These are phyloP conservation scores for Cerastis leucographa DNA, from an alignment of 2,888 invertebrate species.

Conservation along the genomic window DNA sequence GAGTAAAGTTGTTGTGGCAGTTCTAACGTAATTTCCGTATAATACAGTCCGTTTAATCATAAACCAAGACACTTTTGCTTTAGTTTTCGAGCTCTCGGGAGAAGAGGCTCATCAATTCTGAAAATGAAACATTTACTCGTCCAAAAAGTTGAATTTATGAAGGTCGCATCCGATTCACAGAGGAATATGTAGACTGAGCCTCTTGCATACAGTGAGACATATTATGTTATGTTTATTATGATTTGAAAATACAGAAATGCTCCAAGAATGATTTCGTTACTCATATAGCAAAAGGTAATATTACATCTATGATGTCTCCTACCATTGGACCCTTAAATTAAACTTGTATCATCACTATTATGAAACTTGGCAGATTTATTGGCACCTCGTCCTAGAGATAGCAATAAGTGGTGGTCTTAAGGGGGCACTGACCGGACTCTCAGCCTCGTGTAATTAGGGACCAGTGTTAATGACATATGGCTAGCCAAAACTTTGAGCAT, in stretches of 20 bases:
- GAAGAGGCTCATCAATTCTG: conserved; percentile 51
- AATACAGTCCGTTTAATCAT: conserved; percentile 49
- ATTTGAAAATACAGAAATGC: conserved; percentile 25
- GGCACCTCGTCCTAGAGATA: conserved; percentile 16
- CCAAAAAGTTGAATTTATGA: conserved; percentile 60
- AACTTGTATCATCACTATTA: conserved; percentile 13
- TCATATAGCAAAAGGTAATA: neutral
- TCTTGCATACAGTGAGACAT: conserved; percentile 10
- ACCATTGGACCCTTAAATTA: conserved; percentile 9
- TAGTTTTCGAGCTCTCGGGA: conserved; percentile 40
- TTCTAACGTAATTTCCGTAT: conserved; percentile 49
- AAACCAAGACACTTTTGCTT: conserved; percentile 48
- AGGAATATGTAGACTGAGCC: conserved; percentile 14
- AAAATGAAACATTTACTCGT: conserved; percentile 55
- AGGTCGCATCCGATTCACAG: conserved; percentile 38
- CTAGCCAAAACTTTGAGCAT: conserved; percentile 43
- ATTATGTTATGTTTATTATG: conserved; percentile 25
- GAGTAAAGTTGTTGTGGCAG: conserved; percentile 35
- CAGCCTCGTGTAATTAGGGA: conserved; percentile 39
- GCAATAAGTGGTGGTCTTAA: conserved; percentile 34
- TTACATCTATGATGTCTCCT: conserved; percentile 1
- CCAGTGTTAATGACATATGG: conserved; percentile 43
- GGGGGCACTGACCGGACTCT: conserved; percentile 29
- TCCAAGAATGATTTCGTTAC: neutral
- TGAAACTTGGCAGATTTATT: conserved; percentile 17